Base-by-base conservation (phyloP, 1,140 invertebrate genomes). In the Drosophila tsacasi region DNA sequence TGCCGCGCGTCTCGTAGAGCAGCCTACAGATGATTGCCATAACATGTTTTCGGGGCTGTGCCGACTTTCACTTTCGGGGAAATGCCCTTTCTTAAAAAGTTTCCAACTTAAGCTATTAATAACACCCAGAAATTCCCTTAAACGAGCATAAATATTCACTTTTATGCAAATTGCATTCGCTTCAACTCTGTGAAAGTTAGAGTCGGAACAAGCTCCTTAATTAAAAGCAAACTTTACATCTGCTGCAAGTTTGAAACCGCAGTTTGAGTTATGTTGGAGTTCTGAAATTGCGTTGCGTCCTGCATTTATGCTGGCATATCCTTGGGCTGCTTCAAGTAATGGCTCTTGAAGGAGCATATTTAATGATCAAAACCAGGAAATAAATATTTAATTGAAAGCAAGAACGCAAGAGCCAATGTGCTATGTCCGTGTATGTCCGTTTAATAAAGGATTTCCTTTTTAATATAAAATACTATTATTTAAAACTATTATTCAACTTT, bases 1-100 rank as follows among this genome's bases (percentile, higher is more conserved):
- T 81, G 80, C 62, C 79, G 78, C 78, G 63, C 65, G 77, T 73
- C 71, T 74, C 71, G 54, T 73, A 74, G 71, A 73, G 68, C 67
- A 72, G 59, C 55, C 44, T 52, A 30, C 54, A 50, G 64, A 73
- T 57, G 73, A 73, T 61, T 69, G 73, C 74, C 64, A 77, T 60
- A 77, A 83, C 71, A 74, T 37, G 17, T 17, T 21, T 7, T 0
- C 2, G 12, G 19, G 12, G 19, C 32, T 39, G 23, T 30, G 37
- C 13, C 10, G 39, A 49, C 19, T 46, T 47, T 67, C 13, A 30
- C 27, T 54, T 67, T 37, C 13, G 2, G 8, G 2, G 15, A 0
- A 12, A 23, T 3, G 1, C 12, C 2, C n/a, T 23, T 35, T 6
- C 17, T 8, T 13, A 8, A 5, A 0, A 52, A 52, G 3, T 21